A percentile compares a stretch with the other conserved stretches of the same genome.
These are phyloP conservation scores for Campylorhamphus procurvoides DNA, from an alignment of 2,113 vertebrate species.

Conservation along the genomic window DNA sequence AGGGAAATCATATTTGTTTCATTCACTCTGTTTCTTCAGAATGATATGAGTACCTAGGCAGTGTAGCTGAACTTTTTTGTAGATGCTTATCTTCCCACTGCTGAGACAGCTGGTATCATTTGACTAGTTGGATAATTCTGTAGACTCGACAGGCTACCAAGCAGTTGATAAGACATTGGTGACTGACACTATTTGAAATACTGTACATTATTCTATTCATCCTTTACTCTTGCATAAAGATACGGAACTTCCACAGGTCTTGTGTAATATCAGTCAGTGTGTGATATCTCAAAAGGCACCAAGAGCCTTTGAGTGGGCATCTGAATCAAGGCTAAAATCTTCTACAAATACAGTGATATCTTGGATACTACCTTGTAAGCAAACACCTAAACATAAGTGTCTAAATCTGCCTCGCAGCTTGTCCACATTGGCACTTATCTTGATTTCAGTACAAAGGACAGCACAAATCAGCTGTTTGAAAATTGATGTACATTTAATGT, in stretches of 20 bases:
- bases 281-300: neutral
- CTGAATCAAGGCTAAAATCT: neutral
- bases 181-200: neutral
- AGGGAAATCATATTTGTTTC: neutral
- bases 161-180: neutral
- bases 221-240: neutral
- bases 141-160: neutral
- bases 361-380: neutral
- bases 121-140: neutral
- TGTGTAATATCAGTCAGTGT: neutral
- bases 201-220: rapidly evolving
- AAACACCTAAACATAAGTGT: neutral
- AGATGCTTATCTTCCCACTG: neutral
- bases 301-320: neutral
- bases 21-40: neutral
- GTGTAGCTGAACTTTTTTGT: neutral
- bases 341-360: neutral
- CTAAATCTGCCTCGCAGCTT: neutral
- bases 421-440: neutral
- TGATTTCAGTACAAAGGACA: neutral
- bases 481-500: neutral
- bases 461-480: neutral
- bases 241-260: neutral
- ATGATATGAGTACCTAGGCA: neutral
- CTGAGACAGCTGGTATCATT: neutral